Conservation (phyloP, 2,797 vertebrate genomes). For the Melanotaenia pygmaea region DNA sequence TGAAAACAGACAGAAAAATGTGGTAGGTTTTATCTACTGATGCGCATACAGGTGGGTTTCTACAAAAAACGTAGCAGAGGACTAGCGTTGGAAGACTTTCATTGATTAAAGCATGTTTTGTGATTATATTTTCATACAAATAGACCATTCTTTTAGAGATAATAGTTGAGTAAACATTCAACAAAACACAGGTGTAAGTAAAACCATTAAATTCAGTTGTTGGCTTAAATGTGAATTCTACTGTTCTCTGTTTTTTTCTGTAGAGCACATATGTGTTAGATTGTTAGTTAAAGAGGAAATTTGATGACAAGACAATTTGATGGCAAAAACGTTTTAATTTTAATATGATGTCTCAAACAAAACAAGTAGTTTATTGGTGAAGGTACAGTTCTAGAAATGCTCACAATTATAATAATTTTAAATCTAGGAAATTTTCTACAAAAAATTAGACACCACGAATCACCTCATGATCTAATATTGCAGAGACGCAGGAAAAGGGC, state of each 20-base stretch:
- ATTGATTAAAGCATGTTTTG: background rate
- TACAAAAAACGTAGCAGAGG: background rate
- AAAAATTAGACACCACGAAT: background rate
- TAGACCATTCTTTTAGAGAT: background rate
- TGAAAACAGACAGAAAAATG: slow-evolving; percentile 80
- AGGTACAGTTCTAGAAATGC: background rate
- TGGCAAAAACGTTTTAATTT: no score
- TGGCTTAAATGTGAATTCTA: background rate
- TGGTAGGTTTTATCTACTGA: slow-evolving; percentile 63
- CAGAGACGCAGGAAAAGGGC: slow-evolving; percentile 85
- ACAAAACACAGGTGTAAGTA: background rate
- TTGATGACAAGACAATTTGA: no score
- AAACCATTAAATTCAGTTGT: background rate
- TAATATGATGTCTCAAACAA: no score
- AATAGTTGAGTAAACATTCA: background rate
- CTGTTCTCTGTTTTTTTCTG: no score
- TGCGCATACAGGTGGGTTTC: background rate
- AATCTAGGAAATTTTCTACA: background rate
- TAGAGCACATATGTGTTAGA: no score
- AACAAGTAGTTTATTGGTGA: background rate
- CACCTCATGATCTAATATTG: background rate
- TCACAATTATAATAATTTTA: background rate
- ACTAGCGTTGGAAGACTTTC: background rate
- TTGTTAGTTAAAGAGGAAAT: no score
- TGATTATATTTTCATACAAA: background rate